Base-by-base conservation (phyloP, 2,888 invertebrate species). In the Conops quadrifasciatus region DNA sequence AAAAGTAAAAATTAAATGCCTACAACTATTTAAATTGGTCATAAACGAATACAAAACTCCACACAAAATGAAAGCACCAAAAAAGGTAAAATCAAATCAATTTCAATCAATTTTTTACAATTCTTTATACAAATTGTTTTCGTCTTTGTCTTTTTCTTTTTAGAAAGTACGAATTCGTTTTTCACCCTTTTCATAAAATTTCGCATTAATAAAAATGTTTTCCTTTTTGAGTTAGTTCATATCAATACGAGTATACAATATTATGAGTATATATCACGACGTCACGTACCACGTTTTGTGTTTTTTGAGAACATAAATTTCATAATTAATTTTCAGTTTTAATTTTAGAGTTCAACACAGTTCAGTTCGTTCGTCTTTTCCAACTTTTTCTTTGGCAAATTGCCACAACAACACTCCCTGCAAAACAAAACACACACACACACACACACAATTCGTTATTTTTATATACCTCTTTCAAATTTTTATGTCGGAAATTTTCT, bases 51-150 rank as follows among this genome's bases (percentile, higher is more conserved):
- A 65, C 67, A 73, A 70, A 81, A 80, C 78, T 80, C 80, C 78
- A 82, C 82, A 83, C 79, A 82, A 80, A 82, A 82, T 80, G 82
- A 80, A 81, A 81, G 81, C 83, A 84, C 81, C 82, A 79, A 81
- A 80, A 78, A 82, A 82, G 83, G 82, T 83, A 81, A 83, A 82
- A 78, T 76, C 77, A 67, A 60, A 59, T 19, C 45, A 68, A 68
- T 68, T 62, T 68, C 36, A 68, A 68, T 62, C 60, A 56, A 56
- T 62, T 63, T 63, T 19, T 43, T 62, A 62, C 16, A 49, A 30
- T 60, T 45, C 24, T 63, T 47, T 45, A 47, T 19, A 49, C 11
- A 64, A 64, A 49, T 49, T 51, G n/a, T 64, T 51, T 28, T 15
- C 26, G 9, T n/a, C 28, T 49, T 51, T 60, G 28, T 47, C 19